Evolutionary conservation across 2,888 invertebrate genomes (phyloP).

Genomic region (Aporophyla nigra): DNA sequence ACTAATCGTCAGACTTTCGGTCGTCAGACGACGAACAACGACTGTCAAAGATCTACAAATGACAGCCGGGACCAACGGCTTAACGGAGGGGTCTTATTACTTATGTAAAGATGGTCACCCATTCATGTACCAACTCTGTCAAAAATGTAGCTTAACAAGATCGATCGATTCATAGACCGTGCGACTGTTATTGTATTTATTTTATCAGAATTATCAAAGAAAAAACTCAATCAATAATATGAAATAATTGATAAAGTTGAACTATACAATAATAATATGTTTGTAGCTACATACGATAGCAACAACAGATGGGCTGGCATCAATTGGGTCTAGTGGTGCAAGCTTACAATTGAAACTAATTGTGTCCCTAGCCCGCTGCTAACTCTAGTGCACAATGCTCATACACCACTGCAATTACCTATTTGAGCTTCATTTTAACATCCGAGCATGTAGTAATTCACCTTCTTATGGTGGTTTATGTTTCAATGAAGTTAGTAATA

Average conservation of each 20-base stretch:
- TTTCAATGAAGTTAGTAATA: background rate
- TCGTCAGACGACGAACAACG: too few species aligned
- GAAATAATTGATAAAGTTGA: conserved; percentile 23
- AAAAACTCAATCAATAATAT: conserved; percentile 17
- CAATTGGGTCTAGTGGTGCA: conserved; percentile 74
- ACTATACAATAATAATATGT: conserved; percentile 17
- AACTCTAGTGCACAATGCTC: conserved; percentile 64
- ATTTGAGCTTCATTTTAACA: conserved; percentile 52
- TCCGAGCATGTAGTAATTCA: conserved; percentile 13
- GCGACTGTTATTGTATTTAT: too few species aligned
- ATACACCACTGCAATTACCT: conserved; percentile 66
- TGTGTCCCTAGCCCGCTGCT: conserved; percentile 70
- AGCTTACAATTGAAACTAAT: conserved; percentile 83
- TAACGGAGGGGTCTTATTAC: too few species aligned
- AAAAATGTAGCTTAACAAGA: too few species aligned
- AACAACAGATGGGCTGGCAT: conserved; percentile 66
- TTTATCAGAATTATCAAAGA: too few species aligned
- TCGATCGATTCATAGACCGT: too few species aligned
- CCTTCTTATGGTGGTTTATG: background rate
- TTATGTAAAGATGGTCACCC: too few species aligned
- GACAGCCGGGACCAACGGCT: too few species aligned
- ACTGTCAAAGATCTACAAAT: too few species aligned
- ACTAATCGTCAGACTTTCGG: too few species aligned
- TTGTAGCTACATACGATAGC: conserved; percentile 38
- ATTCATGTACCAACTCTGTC: too few species aligned